Percentiles rank a stretch among this genome's conserved stretches.
Evolutionary conservation across 2,113 vertebrate species (phyloP).

Genomic region (Micromys minutus): DNA sequence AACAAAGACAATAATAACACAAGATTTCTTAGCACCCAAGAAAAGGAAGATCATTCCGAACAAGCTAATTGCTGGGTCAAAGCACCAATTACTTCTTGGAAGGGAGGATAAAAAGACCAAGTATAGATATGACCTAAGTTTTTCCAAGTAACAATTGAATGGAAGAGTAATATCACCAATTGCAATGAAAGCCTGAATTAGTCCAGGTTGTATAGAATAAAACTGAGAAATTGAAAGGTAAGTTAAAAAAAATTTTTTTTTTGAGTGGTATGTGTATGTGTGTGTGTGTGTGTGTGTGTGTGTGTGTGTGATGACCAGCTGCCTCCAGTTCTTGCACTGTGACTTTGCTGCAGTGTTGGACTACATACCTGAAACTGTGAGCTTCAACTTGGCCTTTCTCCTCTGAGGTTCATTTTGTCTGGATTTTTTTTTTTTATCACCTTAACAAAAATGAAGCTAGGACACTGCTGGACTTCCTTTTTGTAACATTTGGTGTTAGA

Average conservation of each 20-base stretch:
- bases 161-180: neutral
- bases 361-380: too few relatives aligned
- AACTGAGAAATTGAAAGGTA: neutral
- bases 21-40: neutral
- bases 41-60: neutral
- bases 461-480: neutral
- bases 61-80: neutral
- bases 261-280: neutral
- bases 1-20: neutral
- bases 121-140: neutral
- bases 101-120: neutral
- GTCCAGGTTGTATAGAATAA: neutral
- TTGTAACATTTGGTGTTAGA: neutral
- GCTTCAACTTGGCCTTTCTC: neutral
- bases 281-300: neutral
- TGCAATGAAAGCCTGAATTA: neutral
- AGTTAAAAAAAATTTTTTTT: neutral
- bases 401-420: neutral
- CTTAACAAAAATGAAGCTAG: neutral
- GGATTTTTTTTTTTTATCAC: neutral
- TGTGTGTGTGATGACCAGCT: neutral
- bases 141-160: conserved; percentile 8
- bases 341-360: neutral
- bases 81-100: neutral
- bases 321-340: neutral